Conservation (phyloP, 2,797 vertebrate genomes). For the Odontamblyopus rebecca region DNA sequence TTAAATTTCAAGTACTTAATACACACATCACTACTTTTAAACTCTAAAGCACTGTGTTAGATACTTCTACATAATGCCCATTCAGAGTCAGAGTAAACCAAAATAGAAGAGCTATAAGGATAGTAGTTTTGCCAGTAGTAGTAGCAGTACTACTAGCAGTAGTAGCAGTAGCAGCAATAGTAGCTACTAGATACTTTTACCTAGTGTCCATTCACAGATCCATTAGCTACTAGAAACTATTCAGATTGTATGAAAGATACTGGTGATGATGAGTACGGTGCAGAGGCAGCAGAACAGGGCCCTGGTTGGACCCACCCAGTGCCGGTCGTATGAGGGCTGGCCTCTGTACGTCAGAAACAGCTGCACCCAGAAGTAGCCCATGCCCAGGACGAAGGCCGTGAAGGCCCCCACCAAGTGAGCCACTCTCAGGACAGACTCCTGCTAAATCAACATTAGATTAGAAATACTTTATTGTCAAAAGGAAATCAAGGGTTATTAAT, state of each 20-base stretch:
- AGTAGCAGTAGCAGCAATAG: no score
- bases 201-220: not conserved
- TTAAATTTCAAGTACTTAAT: no score
- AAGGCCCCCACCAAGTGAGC: slow-evolving; percentile 77
- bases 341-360: slow-evolving; percentile 65
- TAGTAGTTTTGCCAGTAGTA: no score
- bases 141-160: no score
- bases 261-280: slow-evolving; percentile 59
- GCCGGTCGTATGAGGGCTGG: slow-evolving; percentile 55
- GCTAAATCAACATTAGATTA: not conserved
- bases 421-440: slow-evolving; percentile 69
- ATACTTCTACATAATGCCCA: no score
- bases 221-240: not conserved
- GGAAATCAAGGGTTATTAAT: not conserved
- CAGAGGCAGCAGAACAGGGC: slow-evolving; percentile 63
- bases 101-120: no score
- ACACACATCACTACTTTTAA: no score
- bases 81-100: no score
- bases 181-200: no score
- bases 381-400: slow-evolving; percentile 76
- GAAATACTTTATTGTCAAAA: no score
- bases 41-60: no score
- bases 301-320: slow-evolving; percentile 65
- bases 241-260: slow-evolving; percentile 77
- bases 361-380: slow-evolving; percentile 84